Evolutionary conservation across 2,888 invertebrate genomes (phyloP), one percentile per base, ranked within the genome.

Genomic region (Ametastegia equiseti): DNA sequence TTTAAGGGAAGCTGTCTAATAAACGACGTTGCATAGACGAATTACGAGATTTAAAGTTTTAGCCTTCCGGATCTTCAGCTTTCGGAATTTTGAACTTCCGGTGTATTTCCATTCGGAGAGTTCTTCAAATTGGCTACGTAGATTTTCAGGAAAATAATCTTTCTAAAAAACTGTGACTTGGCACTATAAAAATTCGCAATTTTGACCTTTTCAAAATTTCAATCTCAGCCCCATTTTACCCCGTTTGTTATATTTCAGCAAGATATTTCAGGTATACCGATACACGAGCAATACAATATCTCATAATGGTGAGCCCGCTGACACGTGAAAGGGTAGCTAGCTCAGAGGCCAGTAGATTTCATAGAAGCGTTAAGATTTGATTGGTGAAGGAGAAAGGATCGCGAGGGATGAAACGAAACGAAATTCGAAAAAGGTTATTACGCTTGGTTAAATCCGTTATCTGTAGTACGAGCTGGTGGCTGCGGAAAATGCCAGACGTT

Each of bases 401-500:
- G 71, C 11, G 9, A 63, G 15, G 30, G 15, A 1, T 36, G 33
- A 33, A 33, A 36, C 39, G 23, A 47, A 47, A 71, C 27, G 42
- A 47, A 47, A 47, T 30, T 71, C 27, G 45, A 6, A 39, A 71
- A 71, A 45, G 71, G 47, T 47, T 27, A 47, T 71, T 45, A 47
- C 45, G 71, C 47, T 71, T 30, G 45, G 71, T 47, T 71, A 47
- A 71, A 30, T 71, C 71, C 30, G 30, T 67, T 67, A 19, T 67
- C 67, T 39, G 39, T n/a, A 19, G 36, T 36, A 23, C 39, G 67
- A 57, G 57, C n/a, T 19, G 23, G n/a, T n/a, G n/a, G n/a, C n/a
- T n/a, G 23, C 54, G 23, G 54, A 19, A 54, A 54, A 11, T 1
- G 54, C 9, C 54, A 54, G 54, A 54, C 54, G 54, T 54, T 54